Conservation (phyloP, 2,888 invertebrate species). For the Acanthococcus lagerstroemiae region DNA sequence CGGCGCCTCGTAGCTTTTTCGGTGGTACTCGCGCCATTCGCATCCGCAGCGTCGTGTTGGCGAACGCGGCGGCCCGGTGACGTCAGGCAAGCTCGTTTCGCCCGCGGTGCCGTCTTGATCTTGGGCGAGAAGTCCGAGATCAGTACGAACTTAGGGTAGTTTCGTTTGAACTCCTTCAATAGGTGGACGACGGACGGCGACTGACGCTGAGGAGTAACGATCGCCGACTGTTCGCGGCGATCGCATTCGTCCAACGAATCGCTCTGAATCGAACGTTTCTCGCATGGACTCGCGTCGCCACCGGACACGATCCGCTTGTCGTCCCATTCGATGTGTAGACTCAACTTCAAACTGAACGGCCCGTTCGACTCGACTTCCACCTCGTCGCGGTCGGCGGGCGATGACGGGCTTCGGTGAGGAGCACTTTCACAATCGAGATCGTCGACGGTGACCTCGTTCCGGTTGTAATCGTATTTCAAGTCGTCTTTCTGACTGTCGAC, state of each 20-base stretch:
- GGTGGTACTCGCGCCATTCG: too few species aligned
- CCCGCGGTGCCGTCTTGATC: too few species aligned
- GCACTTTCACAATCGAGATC: not conserved
- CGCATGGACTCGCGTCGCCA: too few species aligned
- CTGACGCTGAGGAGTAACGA: not conserved
- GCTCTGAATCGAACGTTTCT: too few species aligned
- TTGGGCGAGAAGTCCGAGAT: conserved; percentile 17
- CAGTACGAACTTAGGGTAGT: conserved; percentile 15
- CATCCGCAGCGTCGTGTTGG: too few species aligned
- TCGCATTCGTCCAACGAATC: not conserved
- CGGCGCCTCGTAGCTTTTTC: too few species aligned
- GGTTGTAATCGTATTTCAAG: not conserved
- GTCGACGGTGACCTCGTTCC: not conserved
- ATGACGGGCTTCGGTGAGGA: too few species aligned
- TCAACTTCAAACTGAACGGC: conserved; percentile 3
- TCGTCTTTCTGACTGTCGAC: not conserved
- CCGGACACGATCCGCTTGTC: too few species aligned
- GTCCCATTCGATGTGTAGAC: conserved; percentile 11
- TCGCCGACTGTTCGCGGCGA: not conserved
- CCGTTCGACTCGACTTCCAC: not conserved
- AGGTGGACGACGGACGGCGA: not conserved
- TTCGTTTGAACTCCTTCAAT: conserved; percentile 6
- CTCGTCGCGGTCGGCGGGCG: not conserved
- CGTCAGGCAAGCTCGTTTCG: too few species aligned
- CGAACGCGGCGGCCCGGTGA: too few species aligned